Percentiles rank a stretch among this genome's conserved stretches.
phyloP scores from a whole-genome alignment of 2,888 invertebrate species.

The Ennomos quercinarius region DNA sequence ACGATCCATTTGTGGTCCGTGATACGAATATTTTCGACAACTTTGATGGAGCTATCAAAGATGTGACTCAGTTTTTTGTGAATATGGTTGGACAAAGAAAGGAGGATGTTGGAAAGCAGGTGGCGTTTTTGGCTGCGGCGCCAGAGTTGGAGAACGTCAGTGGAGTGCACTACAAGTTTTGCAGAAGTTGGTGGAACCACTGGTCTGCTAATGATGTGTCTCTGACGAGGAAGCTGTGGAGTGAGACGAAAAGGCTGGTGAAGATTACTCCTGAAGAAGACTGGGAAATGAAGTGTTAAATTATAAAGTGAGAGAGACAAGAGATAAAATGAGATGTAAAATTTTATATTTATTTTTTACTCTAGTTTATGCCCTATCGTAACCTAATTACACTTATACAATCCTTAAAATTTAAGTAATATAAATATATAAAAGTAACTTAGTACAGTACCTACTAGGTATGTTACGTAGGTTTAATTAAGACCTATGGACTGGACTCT shows the following conservation, averaged over 20 bases:
- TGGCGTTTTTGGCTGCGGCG: constrained; percentile 66
- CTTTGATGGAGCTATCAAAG: constrained; percentile 48
- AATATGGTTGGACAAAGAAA: constrained; percentile 65
- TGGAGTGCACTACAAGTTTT: constrained; percentile 70
- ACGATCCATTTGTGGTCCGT: constrained; percentile 80
- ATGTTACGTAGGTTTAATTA: too few relatives aligned
- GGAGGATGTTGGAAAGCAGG: constrained; percentile 66
- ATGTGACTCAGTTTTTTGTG: constrained; percentile 56
- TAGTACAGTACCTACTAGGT: too few relatives aligned
- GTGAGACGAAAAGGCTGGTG: constrained; percentile 63
- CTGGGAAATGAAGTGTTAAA: constrained; percentile 52
- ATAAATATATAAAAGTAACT: too few relatives aligned
- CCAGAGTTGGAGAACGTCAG: constrained; percentile 56
- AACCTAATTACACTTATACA: too few relatives aligned
- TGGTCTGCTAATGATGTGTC: constrained; percentile 59
- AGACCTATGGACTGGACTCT: too few relatives aligned
- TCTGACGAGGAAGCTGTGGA: constrained; percentile 64
- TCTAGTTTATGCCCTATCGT: too few relatives aligned
- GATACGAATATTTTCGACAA: constrained; percentile 66
- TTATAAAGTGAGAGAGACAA: too few relatives aligned
- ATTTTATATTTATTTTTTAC: too few relatives aligned
- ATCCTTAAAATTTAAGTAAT: too few relatives aligned
- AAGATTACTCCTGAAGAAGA: constrained; percentile 62
- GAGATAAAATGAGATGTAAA: too few relatives aligned
- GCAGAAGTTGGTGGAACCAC: constrained; percentile 61